Conservation (phyloP, 2,113 vertebrate genomes). For the Marmota flaviventris region DNA sequence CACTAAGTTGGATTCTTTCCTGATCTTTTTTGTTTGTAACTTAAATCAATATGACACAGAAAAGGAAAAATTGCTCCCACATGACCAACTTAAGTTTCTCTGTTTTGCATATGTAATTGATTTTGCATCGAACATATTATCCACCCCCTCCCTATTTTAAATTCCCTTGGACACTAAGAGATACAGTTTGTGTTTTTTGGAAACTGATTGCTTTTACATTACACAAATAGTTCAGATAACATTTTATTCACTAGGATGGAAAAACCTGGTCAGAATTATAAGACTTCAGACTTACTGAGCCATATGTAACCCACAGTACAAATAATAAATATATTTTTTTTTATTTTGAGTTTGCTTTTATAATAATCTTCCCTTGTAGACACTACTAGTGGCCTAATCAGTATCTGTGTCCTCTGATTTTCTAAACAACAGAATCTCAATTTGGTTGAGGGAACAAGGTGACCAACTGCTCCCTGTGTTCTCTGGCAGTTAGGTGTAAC, state of each 20-base stretch:
- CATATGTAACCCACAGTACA: background rate
- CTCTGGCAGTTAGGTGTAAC: background rate
- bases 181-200: background rate
- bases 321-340: background rate
- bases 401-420: background rate
- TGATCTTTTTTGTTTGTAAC: slow-evolving; percentile 1
- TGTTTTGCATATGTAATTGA: background rate
- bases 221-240: background rate
- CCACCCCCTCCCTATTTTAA: background rate
- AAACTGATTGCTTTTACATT: background rate
- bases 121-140: background rate
- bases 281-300: background rate
- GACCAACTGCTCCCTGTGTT: background rate
- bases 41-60: slow-evolving; percentile 14
- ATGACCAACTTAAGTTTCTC: background rate
- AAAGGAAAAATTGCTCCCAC: background rate
- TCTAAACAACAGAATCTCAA: background rate
- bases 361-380: background rate
- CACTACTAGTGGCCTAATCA: background rate
- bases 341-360: background rate
- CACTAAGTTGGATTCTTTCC: slow-evolving; percentile 23
- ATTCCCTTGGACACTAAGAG: background rate
- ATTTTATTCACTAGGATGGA: background rate
- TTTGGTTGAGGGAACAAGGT: background rate
- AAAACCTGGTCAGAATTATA: background rate